Conservation (phyloP, 2,797 vertebrate species). For the Galaxias olidus region DNA sequence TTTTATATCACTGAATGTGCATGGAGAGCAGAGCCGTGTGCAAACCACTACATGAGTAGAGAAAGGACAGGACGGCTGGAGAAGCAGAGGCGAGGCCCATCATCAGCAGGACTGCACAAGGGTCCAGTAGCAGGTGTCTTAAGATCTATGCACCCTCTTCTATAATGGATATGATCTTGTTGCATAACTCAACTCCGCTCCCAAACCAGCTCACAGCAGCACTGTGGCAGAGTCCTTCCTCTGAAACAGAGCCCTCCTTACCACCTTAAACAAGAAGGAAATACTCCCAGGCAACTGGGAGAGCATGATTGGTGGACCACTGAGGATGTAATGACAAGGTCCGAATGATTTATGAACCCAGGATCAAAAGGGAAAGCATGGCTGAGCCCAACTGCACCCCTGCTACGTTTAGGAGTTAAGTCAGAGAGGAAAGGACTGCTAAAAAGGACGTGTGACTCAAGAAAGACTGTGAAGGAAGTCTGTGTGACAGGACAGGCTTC, state of each 20-base stretch:
- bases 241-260: too few relatives aligned
- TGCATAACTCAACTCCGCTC: slow-evolving; percentile 39
- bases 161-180: slow-evolving; percentile 60
- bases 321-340: neutral
- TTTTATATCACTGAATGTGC: too few relatives aligned
- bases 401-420: neutral
- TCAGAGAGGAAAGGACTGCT: neutral
- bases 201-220: neutral
- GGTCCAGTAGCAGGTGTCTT: slow-evolving; percentile 53
- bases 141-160: slow-evolving; percentile 57
- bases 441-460: neutral
- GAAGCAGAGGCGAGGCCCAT: too few relatives aligned
- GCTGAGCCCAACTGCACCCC: neutral
- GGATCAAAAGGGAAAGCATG: neutral
- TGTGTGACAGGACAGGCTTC: too few relatives aligned
- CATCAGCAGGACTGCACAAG: slow-evolving; percentile 17
- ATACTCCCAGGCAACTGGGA: too few relatives aligned
- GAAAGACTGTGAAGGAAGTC: neutral
- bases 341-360: too few relatives aligned
- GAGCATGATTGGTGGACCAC: too few relatives aligned
- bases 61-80: too few relatives aligned
- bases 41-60: too few relatives aligned
- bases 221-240: neutral
- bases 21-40: too few relatives aligned
- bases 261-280: too few relatives aligned